Evolutionary conservation across 2,888 invertebrate species (phyloP), one percentile per base, ranked within the genome.

Genomic region (Pteria penguin): DNA sequence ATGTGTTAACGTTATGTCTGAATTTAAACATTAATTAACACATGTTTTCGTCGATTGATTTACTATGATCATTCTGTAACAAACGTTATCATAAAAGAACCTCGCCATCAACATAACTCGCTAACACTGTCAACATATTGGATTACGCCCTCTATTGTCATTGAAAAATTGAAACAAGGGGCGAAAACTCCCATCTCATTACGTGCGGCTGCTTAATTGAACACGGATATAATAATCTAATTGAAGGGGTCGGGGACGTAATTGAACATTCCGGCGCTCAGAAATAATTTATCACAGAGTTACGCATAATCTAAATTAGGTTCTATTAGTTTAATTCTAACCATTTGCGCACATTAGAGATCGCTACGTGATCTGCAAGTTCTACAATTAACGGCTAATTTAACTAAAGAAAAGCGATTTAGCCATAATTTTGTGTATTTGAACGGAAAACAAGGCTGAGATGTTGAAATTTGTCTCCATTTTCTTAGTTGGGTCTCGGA

Each of bases 291-390:
- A 14, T 45, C 45, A 14, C 45, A 18, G 45, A 14, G 8, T 8
- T 45, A 18, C 18, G 45, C 45, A 8, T 45, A 45, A 45, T 45
- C 8, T 0, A 67, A 76, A 72, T 76, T 62, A 72, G 67, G 52
- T 60, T 31, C 65, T 71, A 76, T 76, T 76, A 76, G 76, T 72
- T 76, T 72, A 76, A 72, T 76, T 76, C 72, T 61, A 31, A 52
- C 76, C 72, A 76, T 72, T 76, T 76, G 31, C 55, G 54, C 62
- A 58, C 57, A 71, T 76, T 72, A 68, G 31, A 52, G 31, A 31
- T 24, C n/a, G 29, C 24, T 24, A 31, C 57, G 32, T 29, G 57
- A n/a, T 32, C n/a, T 32, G 57, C 52, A 57, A 57, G 22, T 32
- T 57, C 45, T 45, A 24, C 31, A 57, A 57, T 68, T 57, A 57